Base-by-base conservation (phyloP, 2,113 vertebrate genomes). In the Heterotis niloticus region DNA sequence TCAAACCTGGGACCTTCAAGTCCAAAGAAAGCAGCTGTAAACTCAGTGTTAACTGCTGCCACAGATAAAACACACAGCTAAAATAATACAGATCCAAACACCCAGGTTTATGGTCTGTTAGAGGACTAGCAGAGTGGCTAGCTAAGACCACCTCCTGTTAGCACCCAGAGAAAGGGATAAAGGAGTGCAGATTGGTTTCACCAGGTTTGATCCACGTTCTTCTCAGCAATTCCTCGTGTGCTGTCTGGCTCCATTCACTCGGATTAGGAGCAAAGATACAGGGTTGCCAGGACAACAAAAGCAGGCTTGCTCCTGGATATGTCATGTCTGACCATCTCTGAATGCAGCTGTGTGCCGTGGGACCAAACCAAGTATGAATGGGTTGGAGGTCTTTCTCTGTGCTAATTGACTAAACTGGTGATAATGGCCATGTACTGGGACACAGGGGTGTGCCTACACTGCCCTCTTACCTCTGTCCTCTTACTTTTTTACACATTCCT, bases 271-370 rank as follows among this genome's bases (percentile, higher is more conserved):
- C 66, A 18, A 23, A 59, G 20, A 10, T 60, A 59, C 28, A 67
- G 77, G 71, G 78, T 79, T 74, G 34, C 78, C 78, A 65, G 74
- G 71, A 72, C 24, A n/a, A 79, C 78, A 20, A 64, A 64, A 11
- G 12, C 10, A 28, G 12, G 59, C 64, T 64, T 72, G 34, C 16
- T 73, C 59, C 56, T 59, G 13, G 69, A 69, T 24, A 65, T 64
- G 26, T 74, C 78, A 59, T 59, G 18, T 34, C 44, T 23, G 20
- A 44, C 29, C 51, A n/a, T 34, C 68, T 14, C 4, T 10, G 51
- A 65, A 78, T 62, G 29, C 75, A 66, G 44, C 29, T 34, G 7
- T 64, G 9, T 52, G n/a, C 28, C 9, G 57, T 9, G 4, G 28
- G 23, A 29, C 18, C 1, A 60, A 28, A 18, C 75, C 23, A 29